A percentile compares a stretch with the other conserved stretches of the same genome.
Conservation (phyloP, 1,140 invertebrate genomes). For the Episyrphus balteatus region DNA sequence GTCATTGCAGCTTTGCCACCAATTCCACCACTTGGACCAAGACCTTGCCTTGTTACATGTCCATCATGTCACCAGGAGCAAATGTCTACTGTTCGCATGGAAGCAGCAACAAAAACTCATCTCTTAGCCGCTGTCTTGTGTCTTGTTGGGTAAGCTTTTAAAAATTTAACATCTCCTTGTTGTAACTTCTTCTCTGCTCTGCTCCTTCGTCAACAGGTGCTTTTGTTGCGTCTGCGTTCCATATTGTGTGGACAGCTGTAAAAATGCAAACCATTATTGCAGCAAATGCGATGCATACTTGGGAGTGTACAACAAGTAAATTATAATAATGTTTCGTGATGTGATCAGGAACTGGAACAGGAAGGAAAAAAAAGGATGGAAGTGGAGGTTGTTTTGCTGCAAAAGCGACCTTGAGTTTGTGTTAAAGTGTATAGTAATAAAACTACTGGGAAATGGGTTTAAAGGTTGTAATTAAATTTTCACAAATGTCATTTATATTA, state of each 20-base stretch:
- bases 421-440: background rate
- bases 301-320: slow-evolving; percentile 40
- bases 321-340: too few relatives aligned
- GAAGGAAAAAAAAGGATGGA: slow-evolving; percentile 5
- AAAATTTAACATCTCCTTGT: background rate
- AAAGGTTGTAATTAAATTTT: too few relatives aligned
- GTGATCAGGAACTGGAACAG: background rate
- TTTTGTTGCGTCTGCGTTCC: slow-evolving; percentile 52
- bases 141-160: slow-evolving; percentile 40
- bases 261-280: slow-evolving; percentile 53
- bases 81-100: slow-evolving; percentile 34
- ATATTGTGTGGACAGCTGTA: slow-evolving; percentile 53
- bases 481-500: too few relatives aligned
- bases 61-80: slow-evolving; percentile 40
- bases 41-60: slow-evolving; percentile 30
- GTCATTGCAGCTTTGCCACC: background rate
- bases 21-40: background rate
- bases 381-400: slow-evolving; percentile 13
- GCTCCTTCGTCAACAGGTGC: slow-evolving; percentile 20
- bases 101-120: slow-evolving; percentile 43
- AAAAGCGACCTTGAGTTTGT: slow-evolving; percentile 12
- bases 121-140: slow-evolving; percentile 46
- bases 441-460: too few relatives aligned
- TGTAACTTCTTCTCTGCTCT: background rate
- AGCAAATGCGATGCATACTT: slow-evolving; percentile 51